Evolutionary conservation across 2,888 invertebrate genomes (phyloP), one percentile per base, ranked within the genome.

Genomic region (Brachypterus glaber): DNA sequence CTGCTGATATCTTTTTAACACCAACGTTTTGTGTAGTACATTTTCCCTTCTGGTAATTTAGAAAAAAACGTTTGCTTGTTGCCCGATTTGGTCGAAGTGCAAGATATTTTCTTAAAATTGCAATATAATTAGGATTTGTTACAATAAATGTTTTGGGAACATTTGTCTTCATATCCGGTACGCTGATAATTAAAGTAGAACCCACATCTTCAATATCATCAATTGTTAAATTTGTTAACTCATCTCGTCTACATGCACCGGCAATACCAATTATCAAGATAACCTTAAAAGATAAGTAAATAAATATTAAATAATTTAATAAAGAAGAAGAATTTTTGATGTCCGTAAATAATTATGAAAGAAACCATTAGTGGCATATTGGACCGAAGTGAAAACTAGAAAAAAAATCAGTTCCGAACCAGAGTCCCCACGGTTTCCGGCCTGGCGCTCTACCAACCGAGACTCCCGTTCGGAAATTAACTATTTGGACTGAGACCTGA

Each of bases 241-340:
- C 47, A 12, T 42, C 41, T 9, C 35, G 13, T 12, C 45, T 35
- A 21, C 44, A 47, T 2, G 46, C 45, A n/a, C 50, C 48, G 12
- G 41, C 33, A 17, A 49, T 39, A 17, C 40, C 47, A 11, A 46
- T 35, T 30, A 46, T 48, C 9, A 39, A 25, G 3, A 40, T 39
- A 8, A 45, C 38, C 40, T 44, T n/a, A n/a, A 27, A 7, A 42
- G 39, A 4, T 32, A 30, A 34, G 13, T 37, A 33, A 37, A 16
- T 33, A 33, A 7, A 7, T 34, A 15, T n/a, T 11, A 13, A 12
- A 34, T 31, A 17, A 38, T 33, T 27, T n/a, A 25, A 32, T 38
- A 41, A n/a, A n/a, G n/a, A n/a, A n/a, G n/a, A n/a, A n/a, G n/a
- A n/a, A n/a, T n/a, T n/a, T n/a, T n/a, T n/a, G n/a, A n/a, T n/a